Conservation (phyloP, 2,797 vertebrate genomes). For the Acanthornis magna region DNA sequence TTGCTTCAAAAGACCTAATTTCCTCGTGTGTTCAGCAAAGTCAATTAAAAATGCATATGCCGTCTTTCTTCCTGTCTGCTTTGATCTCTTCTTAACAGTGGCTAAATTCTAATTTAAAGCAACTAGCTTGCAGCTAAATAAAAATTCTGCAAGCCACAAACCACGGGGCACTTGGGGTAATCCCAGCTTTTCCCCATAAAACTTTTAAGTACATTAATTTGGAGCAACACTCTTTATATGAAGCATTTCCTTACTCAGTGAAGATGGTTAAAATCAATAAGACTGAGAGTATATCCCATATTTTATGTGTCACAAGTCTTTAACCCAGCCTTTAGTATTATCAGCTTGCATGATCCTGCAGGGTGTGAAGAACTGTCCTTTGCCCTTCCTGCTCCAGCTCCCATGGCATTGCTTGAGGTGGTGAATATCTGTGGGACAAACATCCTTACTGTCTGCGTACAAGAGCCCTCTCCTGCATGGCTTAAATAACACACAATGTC, state of each 20-base stretch:
- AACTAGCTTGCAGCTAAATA: neutral
- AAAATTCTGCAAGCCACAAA: neutral
- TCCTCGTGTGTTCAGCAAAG: neutral
- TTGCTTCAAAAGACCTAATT: neutral
- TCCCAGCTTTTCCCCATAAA: neutral
- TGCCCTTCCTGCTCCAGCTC: neutral
- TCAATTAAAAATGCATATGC: neutral
- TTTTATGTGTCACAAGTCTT: neutral
- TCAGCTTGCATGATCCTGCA: neutral
- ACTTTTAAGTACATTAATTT: neutral
- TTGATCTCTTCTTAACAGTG: neutral
- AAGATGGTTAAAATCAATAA: neutral
- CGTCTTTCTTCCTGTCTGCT: neutral
- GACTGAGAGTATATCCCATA: neutral
- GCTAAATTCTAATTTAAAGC: neutral
- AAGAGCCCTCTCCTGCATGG: neutral
- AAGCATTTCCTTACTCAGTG: neutral
- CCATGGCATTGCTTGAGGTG: neutral
- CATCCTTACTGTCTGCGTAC: neutral
- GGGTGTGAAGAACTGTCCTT: neutral
- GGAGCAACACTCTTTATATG: neutral
- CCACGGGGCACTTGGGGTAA: neutral
- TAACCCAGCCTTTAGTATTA: neutral
- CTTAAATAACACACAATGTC: accelerated
- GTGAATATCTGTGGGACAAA: neutral